Base-by-base conservation (phyloP, 2,113 vertebrate genomes). In the Damaliscus lunatus region DNA sequence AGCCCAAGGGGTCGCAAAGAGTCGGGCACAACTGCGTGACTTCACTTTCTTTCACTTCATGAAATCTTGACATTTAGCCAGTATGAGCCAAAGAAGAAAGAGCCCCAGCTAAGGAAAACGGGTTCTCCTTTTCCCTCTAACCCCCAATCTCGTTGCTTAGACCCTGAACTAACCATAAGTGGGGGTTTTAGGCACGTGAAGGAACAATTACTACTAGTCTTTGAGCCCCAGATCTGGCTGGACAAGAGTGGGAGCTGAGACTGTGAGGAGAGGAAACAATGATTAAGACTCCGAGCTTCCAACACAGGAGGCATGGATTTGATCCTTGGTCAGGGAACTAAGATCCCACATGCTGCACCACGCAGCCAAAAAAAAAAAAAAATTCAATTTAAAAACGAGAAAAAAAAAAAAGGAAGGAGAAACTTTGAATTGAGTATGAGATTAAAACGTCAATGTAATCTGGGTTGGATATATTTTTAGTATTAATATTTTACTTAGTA, bases 21-120 rank as follows among this genome's bases (percentile, higher is more conserved):
- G 19, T 23, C 2, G 1, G 67, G 40, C 67, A 40, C 0, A 19
- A 71, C n/a, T 36, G n/a, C 2, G 2, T 10, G 17, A 71, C n/a
- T 71, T 71, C n/a, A 71, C 64, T 71, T 71, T 36, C 4, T 71
- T 36, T 71, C 9, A 36, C 64, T 36, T 71, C 17, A 36, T 36
- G n/a, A 71, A 46, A 5, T 9, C 7, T 84, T 83, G 8, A 27
- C 36, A 13, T n/a, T 50, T n/a, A 92, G 14, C 17, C 27, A 48
- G 14, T 23, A 14, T 10, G 17, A 48, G 0, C 9, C 13, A 31
- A 36, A 91, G 33, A 14, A 95, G 19, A 78, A 91, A 92, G 60
- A 64, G 4, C 25, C 29, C 17, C 53, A 6, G 31, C 33, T 46
- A 17, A 92, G 59, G 12, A 50, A 77, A 46, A 67, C 4, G 7